Percentiles rank a stretch among this genome's conserved stretches.
Evolutionary conservation across 2,888 invertebrate species (phyloP).

Genomic region (Elmis aenea): DNA sequence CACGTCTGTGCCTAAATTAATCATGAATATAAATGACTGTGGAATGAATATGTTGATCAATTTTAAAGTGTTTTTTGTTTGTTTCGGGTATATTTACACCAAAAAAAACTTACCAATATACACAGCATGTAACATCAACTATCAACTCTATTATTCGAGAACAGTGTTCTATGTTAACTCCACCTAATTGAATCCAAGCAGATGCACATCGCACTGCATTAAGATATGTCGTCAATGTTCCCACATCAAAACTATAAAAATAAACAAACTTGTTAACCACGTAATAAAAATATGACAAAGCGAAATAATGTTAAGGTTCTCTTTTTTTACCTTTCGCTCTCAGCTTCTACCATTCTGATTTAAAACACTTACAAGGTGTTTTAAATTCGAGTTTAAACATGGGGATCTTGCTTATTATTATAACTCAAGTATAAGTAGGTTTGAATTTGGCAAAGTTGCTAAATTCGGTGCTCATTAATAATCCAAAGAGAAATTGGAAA

Average conservation of each 20-base stretch:
- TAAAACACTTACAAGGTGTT: constrained; percentile 32
- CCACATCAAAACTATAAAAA: constrained; percentile 42
- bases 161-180: constrained; percentile 42
- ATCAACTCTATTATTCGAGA: constrained; percentile 38
- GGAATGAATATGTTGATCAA: no score
- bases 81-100: no score
- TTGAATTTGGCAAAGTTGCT: no score
- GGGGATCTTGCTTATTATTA: no score
- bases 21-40: constrained; percentile 2
- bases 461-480: no score
- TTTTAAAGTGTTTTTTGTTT: no score
- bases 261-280: constrained; percentile 16
- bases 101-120: constrained; percentile 40
- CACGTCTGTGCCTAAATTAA: constrained; percentile 39
- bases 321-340: no score
- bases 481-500: no score
- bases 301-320: no score
- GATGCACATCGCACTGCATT: constrained; percentile 54
- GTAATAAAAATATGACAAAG: constrained; percentile 20
- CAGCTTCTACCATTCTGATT: not conserved
- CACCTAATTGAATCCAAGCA: constrained; percentile 61
- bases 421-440: no score
- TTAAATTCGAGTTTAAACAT: no score
- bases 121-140: constrained; percentile 43
- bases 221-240: constrained; percentile 50